Base-by-base conservation (phyloP, 1,140 invertebrate species). In the Bombus turneri region DNA sequence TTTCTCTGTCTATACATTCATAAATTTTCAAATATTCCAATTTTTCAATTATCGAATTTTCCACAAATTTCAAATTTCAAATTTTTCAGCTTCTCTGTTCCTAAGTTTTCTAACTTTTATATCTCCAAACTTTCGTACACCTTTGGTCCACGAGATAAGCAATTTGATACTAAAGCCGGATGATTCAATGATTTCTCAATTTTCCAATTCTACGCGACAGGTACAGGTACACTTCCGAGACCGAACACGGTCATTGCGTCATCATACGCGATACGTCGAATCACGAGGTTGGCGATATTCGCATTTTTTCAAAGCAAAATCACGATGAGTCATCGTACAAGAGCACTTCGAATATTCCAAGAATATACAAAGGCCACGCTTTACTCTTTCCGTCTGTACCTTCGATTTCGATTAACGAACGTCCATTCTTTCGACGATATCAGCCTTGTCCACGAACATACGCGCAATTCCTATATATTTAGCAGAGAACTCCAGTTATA, bases 301-400 rank as follows among this genome's bases (percentile, higher is more conserved):
- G 25, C 69, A 64, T 66, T 59, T 74, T 64, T 39, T 34, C 34
- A 31, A 39, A 39, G 66, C 71, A 39, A 81, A 81, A 62, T 82
- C 53, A 59, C 18, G 10, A 37, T 64, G 71, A 59, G 13, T 81
- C 79, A 73, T 39, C 47, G 4, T 22, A 3, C 12, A 37, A 28
- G 28, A 41, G 6, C 13, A 41, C n/a, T 13, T 18, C 47, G 53
- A 39, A 4, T 2, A 53, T 18, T 31, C 43, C 8, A 43, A 10
- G 13, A 43, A 64, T n/a, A 37, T 34, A 64, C 69, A 62, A 8
- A 22, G 25, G n/a, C 28, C 43, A 22, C 47, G 18, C 15, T 57
- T 57, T 31, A 12, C 8, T 31, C 2, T 43, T 47, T 13, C 34
- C 18, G 12, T 18, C 22, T 47, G 2, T 25, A 31, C 8, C 68